phyloP scores from a whole-genome alignment of 30 jellyfish, hydroid and myxozoan genomes.

The Calvadosia cruxmelitensis region DNA sequence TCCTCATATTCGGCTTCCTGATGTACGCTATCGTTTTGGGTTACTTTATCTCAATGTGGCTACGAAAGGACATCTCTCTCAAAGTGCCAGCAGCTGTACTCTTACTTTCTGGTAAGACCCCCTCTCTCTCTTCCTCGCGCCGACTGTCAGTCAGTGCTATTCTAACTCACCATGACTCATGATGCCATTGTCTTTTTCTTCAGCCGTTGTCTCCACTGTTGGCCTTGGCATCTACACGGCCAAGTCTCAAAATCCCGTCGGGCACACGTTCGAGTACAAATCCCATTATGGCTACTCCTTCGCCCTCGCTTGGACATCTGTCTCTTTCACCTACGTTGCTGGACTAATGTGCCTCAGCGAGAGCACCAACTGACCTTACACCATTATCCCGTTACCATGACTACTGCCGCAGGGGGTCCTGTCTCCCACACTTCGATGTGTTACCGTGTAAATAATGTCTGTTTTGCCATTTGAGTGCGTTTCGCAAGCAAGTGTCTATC shows the following conservation, averaged over 20 bases:
- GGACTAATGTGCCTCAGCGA: conserved; percentile 35
- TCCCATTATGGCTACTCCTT: conserved; percentile 52
- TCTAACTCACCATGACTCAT: neutral
- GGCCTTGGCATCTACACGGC: conserved; percentile 72
- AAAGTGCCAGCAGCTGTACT: conserved; percentile 43
- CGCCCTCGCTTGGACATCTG: conserved; percentile 56
- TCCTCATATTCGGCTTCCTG: conserved; percentile 31
- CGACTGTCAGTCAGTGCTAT: neutral
- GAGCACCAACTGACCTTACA: conserved; percentile 15
- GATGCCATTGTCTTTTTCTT: too few species aligned
- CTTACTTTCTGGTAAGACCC: conserved; percentile 41
- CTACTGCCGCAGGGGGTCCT: too few species aligned
- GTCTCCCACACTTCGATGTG: too few species aligned
- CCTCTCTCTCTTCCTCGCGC: neutral
- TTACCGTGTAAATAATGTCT: too few species aligned
- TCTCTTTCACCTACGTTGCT: conserved; percentile 38
- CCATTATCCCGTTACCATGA: too few species aligned
- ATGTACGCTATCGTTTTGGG: conserved; percentile 46
- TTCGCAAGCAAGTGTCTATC: too few species aligned
- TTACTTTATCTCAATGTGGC: conserved; percentile 30
- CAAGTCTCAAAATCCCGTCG: conserved; percentile 56
- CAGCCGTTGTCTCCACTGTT: conserved; percentile 39
- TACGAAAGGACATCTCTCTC: conserved; percentile 19
- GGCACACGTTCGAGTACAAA: conserved; percentile 41
- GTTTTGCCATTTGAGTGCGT: too few species aligned